These are phyloP conservation scores for Ceratina australensis DNA, from an alignment of 1,140 invertebrate genomes.

Conservation along the genomic window DNA sequence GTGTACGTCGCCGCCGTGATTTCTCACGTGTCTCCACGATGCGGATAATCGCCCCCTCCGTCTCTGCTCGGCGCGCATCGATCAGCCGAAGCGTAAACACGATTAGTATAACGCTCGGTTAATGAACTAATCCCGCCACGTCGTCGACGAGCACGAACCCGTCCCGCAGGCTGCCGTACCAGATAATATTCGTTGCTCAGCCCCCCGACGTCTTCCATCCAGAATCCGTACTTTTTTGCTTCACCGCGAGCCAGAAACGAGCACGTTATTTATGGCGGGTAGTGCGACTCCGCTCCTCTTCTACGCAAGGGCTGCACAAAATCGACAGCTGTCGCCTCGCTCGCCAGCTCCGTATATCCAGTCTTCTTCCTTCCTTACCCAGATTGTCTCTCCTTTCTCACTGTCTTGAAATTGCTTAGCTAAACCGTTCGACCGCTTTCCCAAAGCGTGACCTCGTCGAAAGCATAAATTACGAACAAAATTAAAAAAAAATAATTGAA, in stretches of 20 bases:
- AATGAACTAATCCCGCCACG: conserved; percentile 70
- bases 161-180: conserved; percentile 3
- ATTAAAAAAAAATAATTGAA: too few relatives aligned
- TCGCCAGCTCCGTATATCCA: conserved; percentile 64
- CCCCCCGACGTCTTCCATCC: neutral
- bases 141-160: conserved; percentile 64
- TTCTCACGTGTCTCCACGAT: conserved; percentile 55
- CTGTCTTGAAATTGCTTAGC: conserved; percentile 37
- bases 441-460: too few relatives aligned
- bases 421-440: conserved; percentile 36
- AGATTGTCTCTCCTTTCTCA: neutral
- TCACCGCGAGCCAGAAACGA: conserved; percentile 62
- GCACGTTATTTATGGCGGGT: conserved; percentile 65
- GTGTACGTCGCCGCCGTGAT: conserved; percentile 31
- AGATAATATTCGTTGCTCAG: conserved; percentile 24
- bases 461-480: neutral
- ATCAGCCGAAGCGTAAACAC: conserved; percentile 68
- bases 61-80: conserved; percentile 58
- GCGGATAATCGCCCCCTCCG: conserved; percentile 59
- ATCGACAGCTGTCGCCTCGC: conserved; percentile 66
- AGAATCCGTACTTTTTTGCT: conserved; percentile 23
- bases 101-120: conserved; percentile 70
- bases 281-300: conserved; percentile 61
- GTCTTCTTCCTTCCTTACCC: conserved; percentile 32
- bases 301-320: conserved; percentile 63